Evolutionary conservation across 2,113 vertebrate genomes (phyloP), one percentile per base, ranked within the genome.

Genomic region (Gobio gobio): DNA sequence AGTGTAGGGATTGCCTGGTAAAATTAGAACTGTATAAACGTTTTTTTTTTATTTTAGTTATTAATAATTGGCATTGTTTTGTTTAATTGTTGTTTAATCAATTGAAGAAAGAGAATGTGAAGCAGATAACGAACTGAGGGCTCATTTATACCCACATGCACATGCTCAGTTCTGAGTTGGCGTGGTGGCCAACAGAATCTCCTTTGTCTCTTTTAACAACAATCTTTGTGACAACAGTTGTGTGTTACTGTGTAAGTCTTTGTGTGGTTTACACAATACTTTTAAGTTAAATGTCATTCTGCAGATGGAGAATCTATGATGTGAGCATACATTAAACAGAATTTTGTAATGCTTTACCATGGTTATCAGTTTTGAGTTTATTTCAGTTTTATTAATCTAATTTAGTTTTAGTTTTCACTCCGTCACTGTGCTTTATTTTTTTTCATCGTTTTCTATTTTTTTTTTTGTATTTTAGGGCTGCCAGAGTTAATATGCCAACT

Each of bases 261-360:
- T 82, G 79, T 82, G 24, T 68, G 79, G 24, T 51, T n/a, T 36
- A 54, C 5, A 82, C 79, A 82, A 68, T 82, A 33, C 79, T 29
- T 81, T 14, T 20, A 56, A 64, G 43, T 51, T n/a, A 18, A 47
- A 63, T 47, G 58, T 63, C 36, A 24, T 36, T 56, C 2, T 10
- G 51, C 2, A 12, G 5, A 59, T 64, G 18, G 16, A 22, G 45
- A 6, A 5, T 51, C 26, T 33, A 51, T 26, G 43, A 66, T 51
- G 77, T 45, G 1, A 47, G 58, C 20, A 26, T 47, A 64, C 40
- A 79, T 78, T 78, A 59, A 16, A 8, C 40, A 24, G 5, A 63
- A 24, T 56, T 56, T 26, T 63, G 24, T 13, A 73, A 14, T 74
- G 6, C 12, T 24, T 47, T 8, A 24, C 10, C 22, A 14, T 14